Base-by-base conservation (phyloP, 2,888 invertebrate genomes). In the Stegana nigrithorax region DNA sequence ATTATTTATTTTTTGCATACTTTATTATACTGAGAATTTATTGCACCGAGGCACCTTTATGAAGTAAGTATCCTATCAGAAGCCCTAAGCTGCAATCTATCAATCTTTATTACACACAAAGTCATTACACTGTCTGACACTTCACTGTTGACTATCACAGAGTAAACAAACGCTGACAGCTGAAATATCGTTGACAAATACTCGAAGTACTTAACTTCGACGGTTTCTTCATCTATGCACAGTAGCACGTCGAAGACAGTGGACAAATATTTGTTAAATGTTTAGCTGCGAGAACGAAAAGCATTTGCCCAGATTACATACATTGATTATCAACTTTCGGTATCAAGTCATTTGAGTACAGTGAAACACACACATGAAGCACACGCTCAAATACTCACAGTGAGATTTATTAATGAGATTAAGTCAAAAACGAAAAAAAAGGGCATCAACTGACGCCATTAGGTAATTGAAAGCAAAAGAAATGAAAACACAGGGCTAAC, bases 221-320 rank as follows among this genome's bases (percentile, higher is more conserved):
- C n/a, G n/a, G n/a, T n/a, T n/a, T n/a, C n/a, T n/a, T n/a, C n/a
- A n/a, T n/a, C n/a, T 4, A 21, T n/a, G 36, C 50, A 26, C 26
- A 50, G 50, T 26, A 50, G 50, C 14, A n/a, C 32, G 32, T 32
- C 4, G 23, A 32, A 55, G n/a, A 32, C 10, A 8, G 19, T 26
- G 6, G 53, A 55, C 36, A 59, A 59, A 59, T 59, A 59, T 32
- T 36, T 59, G 14, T 12, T 4, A 21, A 23, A 23, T 23, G 25
- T 47, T 47, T 47, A 47, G 25, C 42, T 44, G 27, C n/a, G 39
- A 29, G 27, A 59, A 58, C 66, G 64, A 60, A n/a, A 27, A 23
- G 59, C 66, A 61, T 67, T 62, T 67, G 69, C 73, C 69, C 72
- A 62, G 75, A 69, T 69, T 66, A 68, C 66, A 74, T 72, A 74